Evolutionary conservation across 2,888 invertebrate species (phyloP).

Genomic region (Cyclophora punctaria): DNA sequence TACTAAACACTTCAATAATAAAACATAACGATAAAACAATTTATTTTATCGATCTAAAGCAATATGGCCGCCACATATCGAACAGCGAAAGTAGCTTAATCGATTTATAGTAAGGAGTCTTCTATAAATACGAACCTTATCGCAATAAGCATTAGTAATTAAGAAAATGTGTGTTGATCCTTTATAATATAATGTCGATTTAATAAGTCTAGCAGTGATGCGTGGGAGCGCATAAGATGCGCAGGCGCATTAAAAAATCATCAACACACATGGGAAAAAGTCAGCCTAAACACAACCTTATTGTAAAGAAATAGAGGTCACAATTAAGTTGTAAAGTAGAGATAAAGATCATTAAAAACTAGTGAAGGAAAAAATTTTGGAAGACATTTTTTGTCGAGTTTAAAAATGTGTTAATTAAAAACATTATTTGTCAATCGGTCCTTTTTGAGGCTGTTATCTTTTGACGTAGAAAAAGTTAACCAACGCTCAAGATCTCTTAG

Average conservation of each 20-base stretch:
- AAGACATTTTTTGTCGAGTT: slow-evolving; percentile 19
- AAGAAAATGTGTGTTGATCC: slow-evolving; percentile 12
- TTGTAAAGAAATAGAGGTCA: neutral
- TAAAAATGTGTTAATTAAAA: slow-evolving; percentile 17
- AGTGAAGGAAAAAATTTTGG: slow-evolving; percentile 25
- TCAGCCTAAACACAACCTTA: slow-evolving; percentile 1
- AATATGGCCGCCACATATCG: no score
- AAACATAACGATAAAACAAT: no score
- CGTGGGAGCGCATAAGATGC: slow-evolving; percentile 38
- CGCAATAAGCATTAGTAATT: neutral
- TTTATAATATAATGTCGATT: slow-evolving; percentile 25
- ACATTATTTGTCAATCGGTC: slow-evolving; percentile 4
- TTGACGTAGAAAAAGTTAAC: neutral
- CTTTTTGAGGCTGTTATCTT: slow-evolving; percentile 1
- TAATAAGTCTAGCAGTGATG: slow-evolving; percentile 28
- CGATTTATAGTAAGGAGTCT: no score
- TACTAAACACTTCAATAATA: no score
- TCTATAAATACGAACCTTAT: neutral
- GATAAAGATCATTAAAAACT: slow-evolving; percentile 39
- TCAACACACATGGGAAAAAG: slow-evolving; percentile 22
- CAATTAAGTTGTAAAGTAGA: slow-evolving; percentile 9
- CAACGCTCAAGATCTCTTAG: no score
- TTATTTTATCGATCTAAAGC: no score
- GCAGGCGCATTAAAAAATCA: slow-evolving; percentile 49
- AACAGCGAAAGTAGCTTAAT: no score